Evolutionary conservation across 2,797 vertebrate genomes (phyloP).

Genomic region (Salmo trutta): DNA sequence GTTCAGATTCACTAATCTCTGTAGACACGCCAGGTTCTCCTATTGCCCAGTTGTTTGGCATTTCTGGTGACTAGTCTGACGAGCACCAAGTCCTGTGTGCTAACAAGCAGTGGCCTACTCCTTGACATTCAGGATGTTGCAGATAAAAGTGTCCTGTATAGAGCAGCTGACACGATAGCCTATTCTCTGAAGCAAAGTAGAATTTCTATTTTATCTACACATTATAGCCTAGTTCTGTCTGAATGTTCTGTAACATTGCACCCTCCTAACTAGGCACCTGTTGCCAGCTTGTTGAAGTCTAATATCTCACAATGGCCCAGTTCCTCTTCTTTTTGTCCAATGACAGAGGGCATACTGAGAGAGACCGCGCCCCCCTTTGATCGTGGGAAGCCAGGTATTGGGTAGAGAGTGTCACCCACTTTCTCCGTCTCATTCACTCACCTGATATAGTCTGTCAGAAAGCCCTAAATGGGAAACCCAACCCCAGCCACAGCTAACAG

Average conservation of each 20-base stretch:
- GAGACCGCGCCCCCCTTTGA: background rate
- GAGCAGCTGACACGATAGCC: background rate
- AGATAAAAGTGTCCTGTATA: background rate
- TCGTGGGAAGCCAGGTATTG: slow-evolving; percentile 38
- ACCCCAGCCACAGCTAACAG: slow-evolving; percentile 56
- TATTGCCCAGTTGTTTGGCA: background rate
- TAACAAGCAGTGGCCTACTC: background rate
- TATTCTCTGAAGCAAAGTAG: background rate
- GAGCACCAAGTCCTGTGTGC: background rate
- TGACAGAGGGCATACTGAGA: slow-evolving; percentile 6
- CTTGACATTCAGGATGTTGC: background rate
- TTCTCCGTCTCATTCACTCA: slow-evolving; percentile 39
- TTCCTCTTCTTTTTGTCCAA: slow-evolving; percentile 50
- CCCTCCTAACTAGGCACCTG: background rate
- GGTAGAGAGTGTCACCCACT: slow-evolving; percentile 63
- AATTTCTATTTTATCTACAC: background rate
- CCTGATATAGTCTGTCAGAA: slow-evolving; percentile 55
- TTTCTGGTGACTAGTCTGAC: slow-evolving; percentile 1
- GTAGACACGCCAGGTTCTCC: background rate
- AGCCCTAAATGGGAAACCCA: slow-evolving; percentile 61
- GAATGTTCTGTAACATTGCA: background rate
- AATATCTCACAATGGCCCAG: slow-evolving; percentile 43
- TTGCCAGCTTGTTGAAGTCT: slow-evolving; percentile 9
- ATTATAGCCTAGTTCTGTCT: background rate
- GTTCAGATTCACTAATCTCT: background rate